Evolutionary conservation across 2,113 vertebrate species (phyloP), one percentile per base, ranked within the genome.

Genomic region (Ictalurus furcatus): DNA sequence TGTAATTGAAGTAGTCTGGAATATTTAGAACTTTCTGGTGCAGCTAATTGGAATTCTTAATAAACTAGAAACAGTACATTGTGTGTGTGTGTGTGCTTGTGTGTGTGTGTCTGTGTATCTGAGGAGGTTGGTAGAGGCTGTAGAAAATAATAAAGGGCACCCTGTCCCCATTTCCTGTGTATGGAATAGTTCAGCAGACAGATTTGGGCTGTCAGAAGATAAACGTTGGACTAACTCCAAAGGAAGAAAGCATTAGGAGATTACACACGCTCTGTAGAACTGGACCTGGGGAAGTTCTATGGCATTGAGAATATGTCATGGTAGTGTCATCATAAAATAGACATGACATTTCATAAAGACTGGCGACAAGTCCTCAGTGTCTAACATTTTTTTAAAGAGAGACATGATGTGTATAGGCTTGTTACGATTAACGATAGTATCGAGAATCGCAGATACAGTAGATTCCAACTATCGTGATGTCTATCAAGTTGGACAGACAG

Each of bases 121-220:
- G 71, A 34, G 88, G 28, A 89, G 87, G 74, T 90, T 88, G 61
- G 14, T 44, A 44, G 56, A 84, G 37, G 17, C 56, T 63, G 65
- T 44, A 85, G 58, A 88, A 85, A 54, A 65, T 34, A 85, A 90
- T 76, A 92, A 90, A 92, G 93, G 92, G 89, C 90, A 90, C 74
- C 44, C 86, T 91, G 94, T 93, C 92, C 95, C 90, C 92, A 73
- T 93, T 95, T 95, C 71, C 81, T 69, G 44, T 91, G 89, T 88
- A 87, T 84, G 48, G 54, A 88, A 87, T 37, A 76, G 58, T 40
- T 91, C 91, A 86, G 90, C 85, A 92, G 92, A 94, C 93, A 81
- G 93, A 93, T 95, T 91, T 92, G 87, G 94, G 94, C 91, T 94
- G 91, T 92, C 85, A 87, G 52, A 86, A 92, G 93, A 94, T 91